phyloP scores from a whole-genome alignment of 2,797 vertebrate species.

The Anableps anableps region DNA sequence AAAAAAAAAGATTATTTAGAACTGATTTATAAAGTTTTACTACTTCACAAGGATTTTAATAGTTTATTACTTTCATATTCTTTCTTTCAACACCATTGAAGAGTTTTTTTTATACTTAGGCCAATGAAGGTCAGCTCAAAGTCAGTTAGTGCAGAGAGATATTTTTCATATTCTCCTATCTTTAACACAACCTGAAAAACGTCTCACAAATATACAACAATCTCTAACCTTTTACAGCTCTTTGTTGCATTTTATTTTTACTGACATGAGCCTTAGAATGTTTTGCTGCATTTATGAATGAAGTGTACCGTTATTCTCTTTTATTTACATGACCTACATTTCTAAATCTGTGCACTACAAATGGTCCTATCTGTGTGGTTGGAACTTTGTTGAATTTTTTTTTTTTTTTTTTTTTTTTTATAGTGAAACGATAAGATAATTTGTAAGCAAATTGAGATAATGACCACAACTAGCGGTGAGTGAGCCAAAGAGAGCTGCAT shows the following conservation, averaged over 20 bases:
- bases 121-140: neutral
- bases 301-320: neutral
- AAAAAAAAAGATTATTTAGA: neutral
- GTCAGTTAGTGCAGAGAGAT: neutral
- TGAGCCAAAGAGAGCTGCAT: constrained; percentile 28
- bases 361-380: neutral
- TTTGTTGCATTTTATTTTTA: neutral
- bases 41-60: neutral
- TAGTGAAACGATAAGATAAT: neutral
- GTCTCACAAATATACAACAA: neutral
- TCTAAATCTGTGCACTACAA: neutral
- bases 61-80: neutral
- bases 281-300: neutral
- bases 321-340: neutral
- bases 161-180: neutral
- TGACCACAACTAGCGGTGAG: constrained; percentile 61
- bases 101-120: neutral
- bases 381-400: neutral
- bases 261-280: neutral
- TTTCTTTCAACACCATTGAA: too few species aligned
- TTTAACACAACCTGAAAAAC: neutral
- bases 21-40: neutral
- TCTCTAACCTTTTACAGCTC: neutral
- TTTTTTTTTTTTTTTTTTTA: neutral
- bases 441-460: constrained; percentile 24